phyloP scores from a whole-genome alignment of 2,113 vertebrate genomes.

The Psilopsiagon aurifrons region DNA sequence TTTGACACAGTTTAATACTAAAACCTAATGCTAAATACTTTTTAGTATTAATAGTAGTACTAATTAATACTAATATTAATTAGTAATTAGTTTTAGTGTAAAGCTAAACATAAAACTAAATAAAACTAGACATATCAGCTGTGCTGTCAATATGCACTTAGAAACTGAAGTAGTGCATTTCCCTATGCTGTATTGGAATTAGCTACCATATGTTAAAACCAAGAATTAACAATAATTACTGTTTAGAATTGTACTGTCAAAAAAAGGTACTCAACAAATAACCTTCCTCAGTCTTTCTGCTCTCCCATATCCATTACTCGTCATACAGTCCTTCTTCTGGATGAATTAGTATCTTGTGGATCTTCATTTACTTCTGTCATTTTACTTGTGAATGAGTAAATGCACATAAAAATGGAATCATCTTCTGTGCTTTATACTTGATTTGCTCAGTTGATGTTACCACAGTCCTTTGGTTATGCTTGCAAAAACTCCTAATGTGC shows the following conservation, averaged over 20 bases:
- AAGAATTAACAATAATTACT: neutral
- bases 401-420: neutral
- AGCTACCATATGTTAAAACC: neutral
- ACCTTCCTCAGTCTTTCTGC: neutral
- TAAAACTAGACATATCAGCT: neutral
- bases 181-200: neutral
- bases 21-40: neutral
- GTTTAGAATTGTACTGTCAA: neutral
- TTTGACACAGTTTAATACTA: neutral
- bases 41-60: too few relatives aligned
- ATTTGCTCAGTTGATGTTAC: neutral
- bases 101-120: too few relatives aligned
- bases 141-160: neutral
- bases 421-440: neutral
- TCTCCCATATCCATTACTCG: neutral
- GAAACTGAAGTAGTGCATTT: neutral
- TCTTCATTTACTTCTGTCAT: neutral
- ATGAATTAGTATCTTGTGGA: neutral
- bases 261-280: neutral
- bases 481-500: neutral
- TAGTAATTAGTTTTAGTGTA: too few relatives aligned
- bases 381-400: neutral
- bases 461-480: neutral
- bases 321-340: neutral
- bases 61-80: too few relatives aligned